Base-by-base conservation (phyloP, 2,888 invertebrate species). In the Oxytorus armatus region DNA sequence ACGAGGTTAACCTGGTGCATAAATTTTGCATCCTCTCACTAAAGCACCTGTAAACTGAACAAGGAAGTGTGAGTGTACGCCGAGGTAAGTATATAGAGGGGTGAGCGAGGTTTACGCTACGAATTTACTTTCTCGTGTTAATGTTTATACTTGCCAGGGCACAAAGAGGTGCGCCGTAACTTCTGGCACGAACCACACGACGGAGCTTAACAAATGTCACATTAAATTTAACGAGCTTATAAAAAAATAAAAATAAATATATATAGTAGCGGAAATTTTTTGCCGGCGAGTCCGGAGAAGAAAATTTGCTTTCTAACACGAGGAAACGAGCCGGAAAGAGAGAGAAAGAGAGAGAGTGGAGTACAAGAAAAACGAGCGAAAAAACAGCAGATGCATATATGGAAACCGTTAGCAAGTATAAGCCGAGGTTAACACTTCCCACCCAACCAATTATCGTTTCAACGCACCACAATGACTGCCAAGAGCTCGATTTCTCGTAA, bases 401-500 rank as follows among this genome's bases (percentile, higher is more conserved):
- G n/a, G 29, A 68, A 78, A 55, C 39, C 47, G 18, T n/a, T n/a
- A n/a, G 51, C 42, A 11, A 14, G 36, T 23, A 39, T 21, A 14
- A 11, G 5, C 21, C 14, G 53, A 61, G 42, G 33, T 66, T 10
- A n/a, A 18, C n/a, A 59, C 33, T 4, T n/a, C 33, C 51, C 18
- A 39, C 29, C 47, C 1, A 42, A n/a, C 68, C 68, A 74, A 78
- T 74, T 78, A 78, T 49, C 78, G 78, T 74, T 74, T 78, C 47
- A 78, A 78, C 47, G 49, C 47, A 53, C 36, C 73, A 68, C 66
- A 78, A 78, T 73, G 59, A 68, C 61, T 29, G 72, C 61, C 73
- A 29, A 70, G 73, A 73, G 73, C 73, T 73, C 63, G 55, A 53
- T 68, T 73, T 29, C 66, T 36, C 68, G 57, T 68, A 53, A 73